Evolutionary conservation across 2,888 invertebrate species (phyloP).

Genomic region (Epirrhoe alternata): DNA sequence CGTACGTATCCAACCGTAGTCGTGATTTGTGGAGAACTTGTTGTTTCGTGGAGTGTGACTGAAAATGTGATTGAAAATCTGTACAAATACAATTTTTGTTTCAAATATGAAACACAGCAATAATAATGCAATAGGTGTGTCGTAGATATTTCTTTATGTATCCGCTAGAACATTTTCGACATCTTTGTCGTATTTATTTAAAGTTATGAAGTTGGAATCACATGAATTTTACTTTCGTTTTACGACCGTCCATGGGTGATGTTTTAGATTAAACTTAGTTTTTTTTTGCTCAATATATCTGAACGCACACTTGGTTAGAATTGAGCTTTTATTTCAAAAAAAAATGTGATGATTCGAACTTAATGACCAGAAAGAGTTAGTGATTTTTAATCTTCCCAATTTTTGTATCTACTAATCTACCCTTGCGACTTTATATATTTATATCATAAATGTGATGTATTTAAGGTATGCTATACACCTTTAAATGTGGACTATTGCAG

Average conservation of each 20-base stretch:
- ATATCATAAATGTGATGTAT: slow-evolving; percentile 64
- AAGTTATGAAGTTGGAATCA: slow-evolving; percentile 33
- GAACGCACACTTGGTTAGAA: slow-evolving; percentile 41
- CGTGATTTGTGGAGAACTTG: neutral
- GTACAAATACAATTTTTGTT: slow-evolving; percentile 53
- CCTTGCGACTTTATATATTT: slow-evolving; percentile 50
- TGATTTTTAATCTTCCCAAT: slow-evolving; percentile 63
- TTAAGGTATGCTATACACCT: slow-evolving; percentile 54
- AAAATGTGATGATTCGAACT: slow-evolving; percentile 68
- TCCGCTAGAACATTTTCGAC: slow-evolving; percentile 75
- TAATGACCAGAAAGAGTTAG: slow-evolving; percentile 74
- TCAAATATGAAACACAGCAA: slow-evolving; percentile 70
- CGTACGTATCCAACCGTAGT: neutral
- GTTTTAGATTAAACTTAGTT: slow-evolving; percentile 61
- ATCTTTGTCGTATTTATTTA: slow-evolving; percentile 27
- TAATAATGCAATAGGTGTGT: slow-evolving; percentile 80
- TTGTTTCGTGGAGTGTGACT: slow-evolving; percentile 13
- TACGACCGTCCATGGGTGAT: slow-evolving; percentile 82
- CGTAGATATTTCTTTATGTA: slow-evolving; percentile 65
- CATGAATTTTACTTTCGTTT: slow-evolving; percentile 44
- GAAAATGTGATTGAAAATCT: slow-evolving; percentile 14
- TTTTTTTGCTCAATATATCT: slow-evolving; percentile 47
- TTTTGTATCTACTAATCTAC: slow-evolving; percentile 62
- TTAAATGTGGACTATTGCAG: slow-evolving; percentile 31
- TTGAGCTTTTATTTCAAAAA: slow-evolving; percentile 63